Conservation (phyloP, 2,888 invertebrate genomes). For the Phanerotoma sp. region DNA sequence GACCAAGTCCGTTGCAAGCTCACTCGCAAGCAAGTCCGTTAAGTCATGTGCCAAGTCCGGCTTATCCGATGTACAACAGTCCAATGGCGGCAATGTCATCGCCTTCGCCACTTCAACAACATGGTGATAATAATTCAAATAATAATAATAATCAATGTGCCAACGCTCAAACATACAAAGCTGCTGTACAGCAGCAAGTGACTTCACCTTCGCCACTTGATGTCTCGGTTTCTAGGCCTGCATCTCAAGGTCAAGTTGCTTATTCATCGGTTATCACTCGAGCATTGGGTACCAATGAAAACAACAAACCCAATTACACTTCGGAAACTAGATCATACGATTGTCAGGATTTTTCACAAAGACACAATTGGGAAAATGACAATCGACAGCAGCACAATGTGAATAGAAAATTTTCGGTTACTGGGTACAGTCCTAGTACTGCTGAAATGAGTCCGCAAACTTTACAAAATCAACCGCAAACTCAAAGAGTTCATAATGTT, state of each 20-base stretch:
- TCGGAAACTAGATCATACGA: slow-evolving; percentile 48
- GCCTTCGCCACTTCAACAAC: slow-evolving; percentile 65
- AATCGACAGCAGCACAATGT: slow-evolving; percentile 38
- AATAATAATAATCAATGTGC: slow-evolving; percentile 44
- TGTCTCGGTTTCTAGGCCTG: slow-evolving; percentile 68
- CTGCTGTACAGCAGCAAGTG: slow-evolving; percentile 44
- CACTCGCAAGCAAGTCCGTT: slow-evolving; percentile 74
- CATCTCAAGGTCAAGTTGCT: slow-evolving; percentile 67
- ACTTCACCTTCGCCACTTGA: slow-evolving; percentile 72
- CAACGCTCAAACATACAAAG: slow-evolving; percentile 44
- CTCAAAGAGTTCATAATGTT: slow-evolving; percentile 58
- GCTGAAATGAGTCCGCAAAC: slow-evolving; percentile 60
- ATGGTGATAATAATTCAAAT: slow-evolving; percentile 56
- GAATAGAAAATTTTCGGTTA: slow-evolving; percentile 44
- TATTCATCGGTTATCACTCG: slow-evolving; percentile 83
- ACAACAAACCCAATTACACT: slow-evolving; percentile 45
- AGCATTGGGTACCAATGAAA: slow-evolving; percentile 68
- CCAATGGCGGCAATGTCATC: slow-evolving; percentile 77
- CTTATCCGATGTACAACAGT: slow-evolving; percentile 83
- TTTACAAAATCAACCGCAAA: slow-evolving; percentile 58
- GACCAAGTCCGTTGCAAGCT: slow-evolving; percentile 69
- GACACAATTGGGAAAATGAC: slow-evolving; percentile 57
- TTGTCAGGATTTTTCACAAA: slow-evolving; percentile 54
- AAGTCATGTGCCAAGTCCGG: slow-evolving; percentile 75
- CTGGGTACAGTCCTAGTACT: slow-evolving; percentile 40